A percentile compares a stretch with the other conserved stretches of the same genome.
Evolutionary conservation across 2,113 vertebrate species (phyloP).

Genomic region (Vicugna pacos): DNA sequence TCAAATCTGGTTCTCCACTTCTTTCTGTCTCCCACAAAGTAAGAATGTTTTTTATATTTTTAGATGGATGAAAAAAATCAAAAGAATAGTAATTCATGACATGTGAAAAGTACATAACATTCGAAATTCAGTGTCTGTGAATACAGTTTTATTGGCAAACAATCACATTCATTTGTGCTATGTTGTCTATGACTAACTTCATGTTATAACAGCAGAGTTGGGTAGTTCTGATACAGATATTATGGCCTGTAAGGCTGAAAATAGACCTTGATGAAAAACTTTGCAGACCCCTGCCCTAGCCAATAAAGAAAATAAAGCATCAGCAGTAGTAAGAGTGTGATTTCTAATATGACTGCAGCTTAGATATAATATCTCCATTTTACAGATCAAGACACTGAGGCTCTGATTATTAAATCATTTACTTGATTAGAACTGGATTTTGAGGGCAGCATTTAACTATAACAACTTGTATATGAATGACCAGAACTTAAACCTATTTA

Average conservation of each 20-base stretch:
- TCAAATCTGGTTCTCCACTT: not conserved
- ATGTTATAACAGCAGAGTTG: rapidly evolving
- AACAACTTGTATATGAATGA: not conserved
- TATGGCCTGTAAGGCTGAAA: not conserved
- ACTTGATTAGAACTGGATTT: not conserved
- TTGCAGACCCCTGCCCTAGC: not conserved
- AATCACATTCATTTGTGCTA: not conserved
- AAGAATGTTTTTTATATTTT: not conserved
- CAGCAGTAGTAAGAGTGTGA: not conserved
- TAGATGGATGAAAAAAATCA: not conserved
- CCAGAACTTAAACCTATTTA: not conserved
- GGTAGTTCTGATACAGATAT: not conserved
- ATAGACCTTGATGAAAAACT: not conserved
- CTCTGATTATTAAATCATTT: not conserved
- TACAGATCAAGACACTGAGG: not conserved
- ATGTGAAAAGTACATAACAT: not conserved
- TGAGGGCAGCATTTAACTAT: not conserved
- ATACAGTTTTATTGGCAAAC: not conserved
- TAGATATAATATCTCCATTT: not conserved
- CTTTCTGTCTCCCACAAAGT: not conserved
- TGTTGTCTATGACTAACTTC: not conserved
- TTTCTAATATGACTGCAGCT: not conserved
- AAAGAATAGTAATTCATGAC: not conserved
- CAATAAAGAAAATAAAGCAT: not conserved
- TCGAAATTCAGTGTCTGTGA: not conserved